Evolutionary conservation across 2,888 invertebrate genomes (phyloP), one percentile per base, ranked within the genome.

Genomic region (Cabera pusaria): DNA sequence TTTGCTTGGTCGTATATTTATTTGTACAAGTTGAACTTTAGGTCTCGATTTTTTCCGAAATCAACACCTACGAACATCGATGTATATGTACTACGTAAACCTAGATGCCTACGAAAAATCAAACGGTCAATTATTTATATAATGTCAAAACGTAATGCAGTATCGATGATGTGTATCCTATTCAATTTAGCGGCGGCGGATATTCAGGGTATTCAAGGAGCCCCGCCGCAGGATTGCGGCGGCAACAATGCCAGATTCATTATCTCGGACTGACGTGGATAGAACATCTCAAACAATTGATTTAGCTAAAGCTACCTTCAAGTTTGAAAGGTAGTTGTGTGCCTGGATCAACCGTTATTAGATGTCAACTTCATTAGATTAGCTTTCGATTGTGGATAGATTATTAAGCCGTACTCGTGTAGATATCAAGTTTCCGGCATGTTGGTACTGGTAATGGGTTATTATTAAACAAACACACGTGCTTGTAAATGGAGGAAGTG

Each of bases 141-240:
- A 33, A 33, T 33, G 32, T 10, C 12, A 28, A 28, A 10, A 10
- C 14, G 18, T 11, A 33, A n/a, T 25, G 14, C 7, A 25, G 21
- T 33, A 39, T 23, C 18, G 9, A 33, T 39, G 53, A 60, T 59
- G 52, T 64, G 60, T 68, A 67, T 63, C 63, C 65, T 73, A 74
- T 77, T 73, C 70, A 72, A 64, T 59, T 46, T n/a, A n/a, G n/a
- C n/a, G n/a, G n/a, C n/a, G n/a, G 29, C 41, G 45, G 49, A 58
- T 53, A 54, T 46, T 48, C 46, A 47, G 49, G 44, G 50, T 38
- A 59, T 46, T 38, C 37, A 52, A 55, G 46, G 40, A 38, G 51
- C 33, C 49, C 46, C 36, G 44, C 59, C 57, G 34, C 58, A 53
- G 47, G 44, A 52, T 61, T 66, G 64, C 47, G 55, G 64, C 48